phyloP scores from a whole-genome alignment of 2,888 invertebrate genomes.

The Loripinus fragilis region DNA sequence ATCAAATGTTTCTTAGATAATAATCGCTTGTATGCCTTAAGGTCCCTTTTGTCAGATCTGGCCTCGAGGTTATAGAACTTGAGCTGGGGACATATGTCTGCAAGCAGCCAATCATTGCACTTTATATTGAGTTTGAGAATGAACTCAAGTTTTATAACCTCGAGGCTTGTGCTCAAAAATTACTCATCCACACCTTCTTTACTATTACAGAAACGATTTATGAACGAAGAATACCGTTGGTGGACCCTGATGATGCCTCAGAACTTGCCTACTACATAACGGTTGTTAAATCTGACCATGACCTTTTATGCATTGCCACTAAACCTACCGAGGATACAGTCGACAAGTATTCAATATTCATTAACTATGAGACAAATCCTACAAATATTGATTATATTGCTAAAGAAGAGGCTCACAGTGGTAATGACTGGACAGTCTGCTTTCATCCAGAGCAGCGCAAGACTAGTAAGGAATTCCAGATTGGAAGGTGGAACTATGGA shows the following conservation, averaged over 20 bases:
- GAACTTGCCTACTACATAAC: constrained; percentile 15
- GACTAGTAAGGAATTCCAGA: constrained; percentile 7
- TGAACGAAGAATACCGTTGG: neutral
- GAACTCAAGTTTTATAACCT: no score
- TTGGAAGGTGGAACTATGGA: constrained; percentile 26
- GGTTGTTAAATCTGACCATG: constrained; percentile 9
- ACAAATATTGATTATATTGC: constrained; percentile 28
- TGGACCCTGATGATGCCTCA: constrained; percentile 31
- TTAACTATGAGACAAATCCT: constrained; percentile 1
- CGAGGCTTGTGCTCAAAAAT: no score
- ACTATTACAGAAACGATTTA: neutral
- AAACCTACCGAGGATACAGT: constrained; percentile 10
- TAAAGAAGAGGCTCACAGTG: neutral
- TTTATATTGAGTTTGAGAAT: no score
- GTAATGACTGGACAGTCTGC: constrained; percentile 21
- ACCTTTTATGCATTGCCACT: constrained; percentile 13
- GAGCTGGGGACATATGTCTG: no score
- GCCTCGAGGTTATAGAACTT: no score
- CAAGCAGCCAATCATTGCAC: no score
- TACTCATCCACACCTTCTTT: no score
- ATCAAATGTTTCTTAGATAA: no score
- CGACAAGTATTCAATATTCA: constrained; percentile 14
- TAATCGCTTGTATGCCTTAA: no score
- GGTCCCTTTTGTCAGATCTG: no score
- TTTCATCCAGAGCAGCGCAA: constrained; percentile 14